Percentiles rank a stretch among this genome's conserved stretches.
Evolutionary conservation across 2,113 vertebrate species (phyloP).

Genomic region (Chionis minor): DNA sequence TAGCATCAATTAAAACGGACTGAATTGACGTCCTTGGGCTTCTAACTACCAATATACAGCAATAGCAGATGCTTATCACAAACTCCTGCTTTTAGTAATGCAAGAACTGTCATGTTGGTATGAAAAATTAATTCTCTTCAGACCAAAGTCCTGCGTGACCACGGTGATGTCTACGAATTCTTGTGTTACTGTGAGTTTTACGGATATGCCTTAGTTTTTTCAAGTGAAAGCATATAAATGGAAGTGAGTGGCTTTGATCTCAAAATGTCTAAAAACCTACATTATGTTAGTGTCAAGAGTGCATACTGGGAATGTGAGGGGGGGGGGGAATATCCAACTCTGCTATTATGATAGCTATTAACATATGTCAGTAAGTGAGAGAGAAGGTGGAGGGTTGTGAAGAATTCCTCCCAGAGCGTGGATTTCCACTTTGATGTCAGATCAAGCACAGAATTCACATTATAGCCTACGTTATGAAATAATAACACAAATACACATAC

Average conservation of each 20-base stretch:
- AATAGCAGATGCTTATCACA: neutral
- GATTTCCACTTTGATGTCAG: neutral
- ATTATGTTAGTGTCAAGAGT: neutral
- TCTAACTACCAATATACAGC: neutral
- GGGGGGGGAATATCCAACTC: neutral
- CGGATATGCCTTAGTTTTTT: neutral
- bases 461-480: neutral
- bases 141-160: neutral
- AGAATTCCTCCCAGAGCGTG: neutral
- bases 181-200: neutral
- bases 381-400: neutral
- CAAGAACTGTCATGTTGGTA: neutral
- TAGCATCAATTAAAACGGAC: neutral
- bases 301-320: neutral
- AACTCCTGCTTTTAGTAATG: neutral
- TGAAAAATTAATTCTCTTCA: neutral
- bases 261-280: neutral
- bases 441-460: neutral
- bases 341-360: neutral
- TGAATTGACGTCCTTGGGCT: neutral
- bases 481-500: neutral
- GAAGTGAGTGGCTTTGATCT: neutral
- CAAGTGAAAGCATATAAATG: neutral
- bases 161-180: neutral
- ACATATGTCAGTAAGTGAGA: neutral